A percentile compares a stretch with the other conserved stretches of the same genome.
Conservation (phyloP, 92 coral and sea anemone genomes). For the Micromussa lordhowensis region DNA sequence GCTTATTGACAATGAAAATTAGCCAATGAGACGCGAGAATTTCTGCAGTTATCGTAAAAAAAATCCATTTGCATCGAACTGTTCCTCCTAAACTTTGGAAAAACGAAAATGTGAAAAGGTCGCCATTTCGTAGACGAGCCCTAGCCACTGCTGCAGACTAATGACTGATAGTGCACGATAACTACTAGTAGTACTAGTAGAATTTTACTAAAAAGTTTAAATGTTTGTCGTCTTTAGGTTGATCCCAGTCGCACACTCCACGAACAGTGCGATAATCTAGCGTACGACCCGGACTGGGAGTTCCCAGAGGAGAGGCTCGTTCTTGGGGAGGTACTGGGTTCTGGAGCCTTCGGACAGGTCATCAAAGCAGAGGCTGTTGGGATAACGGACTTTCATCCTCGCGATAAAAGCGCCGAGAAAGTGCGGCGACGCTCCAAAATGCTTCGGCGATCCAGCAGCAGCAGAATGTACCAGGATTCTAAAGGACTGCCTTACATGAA, state of each 20-base stretch:
- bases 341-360: slow-evolving; percentile 92
- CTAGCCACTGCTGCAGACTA: too few relatives aligned
- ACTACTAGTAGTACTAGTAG: too few relatives aligned
- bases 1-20: too few relatives aligned
- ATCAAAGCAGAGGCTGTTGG: slow-evolving; percentile 94
- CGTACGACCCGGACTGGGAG: slow-evolving; percentile 85
- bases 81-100: too few relatives aligned
- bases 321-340: slow-evolving; percentile 77
- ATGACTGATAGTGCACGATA: too few relatives aligned
- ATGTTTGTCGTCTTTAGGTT: slow-evolving; percentile 51
- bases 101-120: too few relatives aligned
- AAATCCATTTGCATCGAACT: too few relatives aligned
- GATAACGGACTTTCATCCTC: slow-evolving; percentile 72
- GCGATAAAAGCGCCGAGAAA: slow-evolving; percentile 74
- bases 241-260: slow-evolving; percentile 66
- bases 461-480: slow-evolving; percentile 61
- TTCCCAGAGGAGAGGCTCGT: slow-evolving; percentile 80
- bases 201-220: neutral
- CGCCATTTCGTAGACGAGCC: too few relatives aligned
- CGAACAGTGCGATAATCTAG: slow-evolving; percentile 74
- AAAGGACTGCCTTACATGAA: slow-evolving; percentile 50
- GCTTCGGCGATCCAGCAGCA: slow-evolving; percentile 57
- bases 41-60: too few relatives aligned
- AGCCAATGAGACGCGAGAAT: too few relatives aligned
- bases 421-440: slow-evolving; percentile 61